Evolutionary conservation across 2,113 vertebrate species (phyloP).

Genomic region (Erpornis zantholeuca): DNA sequence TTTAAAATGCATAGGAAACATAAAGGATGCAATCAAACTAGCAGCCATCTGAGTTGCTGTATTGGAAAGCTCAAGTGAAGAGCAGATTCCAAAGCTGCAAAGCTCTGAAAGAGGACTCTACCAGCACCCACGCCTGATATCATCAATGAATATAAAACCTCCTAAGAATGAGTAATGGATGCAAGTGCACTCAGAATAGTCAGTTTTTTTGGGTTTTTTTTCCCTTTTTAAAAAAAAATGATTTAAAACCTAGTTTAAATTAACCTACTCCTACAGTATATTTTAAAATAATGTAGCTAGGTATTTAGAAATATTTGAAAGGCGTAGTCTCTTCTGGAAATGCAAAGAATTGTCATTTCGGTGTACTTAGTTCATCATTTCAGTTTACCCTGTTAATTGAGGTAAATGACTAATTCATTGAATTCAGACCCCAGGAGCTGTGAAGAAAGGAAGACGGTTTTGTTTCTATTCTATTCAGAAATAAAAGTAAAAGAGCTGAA

Average conservation of each 20-base stretch:
- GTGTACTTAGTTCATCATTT: background rate
- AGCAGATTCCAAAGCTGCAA: constrained; percentile 22
- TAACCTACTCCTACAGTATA: background rate
- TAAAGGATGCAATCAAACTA: background rate
- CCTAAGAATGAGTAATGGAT: constrained; percentile 31
- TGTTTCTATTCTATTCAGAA: constrained; percentile 2
- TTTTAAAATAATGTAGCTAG: background rate
- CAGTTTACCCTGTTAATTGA: background rate
- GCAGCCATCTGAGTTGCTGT: background rate
- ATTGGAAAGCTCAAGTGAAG: background rate
- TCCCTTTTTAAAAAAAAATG: background rate
- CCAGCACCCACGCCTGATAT: constrained; percentile 5
- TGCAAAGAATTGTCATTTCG: background rate
- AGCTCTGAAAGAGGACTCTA: background rate
- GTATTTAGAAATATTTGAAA: background rate
- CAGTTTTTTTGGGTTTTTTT: background rate
- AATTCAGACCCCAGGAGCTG: background rate
- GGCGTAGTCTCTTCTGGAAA: background rate
- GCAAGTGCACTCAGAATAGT: background rate
- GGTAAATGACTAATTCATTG: constrained; percentile 14
- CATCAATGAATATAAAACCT: constrained; percentile 40
- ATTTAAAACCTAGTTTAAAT: background rate
- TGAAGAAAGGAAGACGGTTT: background rate
- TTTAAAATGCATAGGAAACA: background rate
- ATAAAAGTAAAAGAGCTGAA: background rate